Conservation (phyloP, 30 jellyfish, hydroid and myxozoan species). For the Haliclystus octoradiatus region DNA sequence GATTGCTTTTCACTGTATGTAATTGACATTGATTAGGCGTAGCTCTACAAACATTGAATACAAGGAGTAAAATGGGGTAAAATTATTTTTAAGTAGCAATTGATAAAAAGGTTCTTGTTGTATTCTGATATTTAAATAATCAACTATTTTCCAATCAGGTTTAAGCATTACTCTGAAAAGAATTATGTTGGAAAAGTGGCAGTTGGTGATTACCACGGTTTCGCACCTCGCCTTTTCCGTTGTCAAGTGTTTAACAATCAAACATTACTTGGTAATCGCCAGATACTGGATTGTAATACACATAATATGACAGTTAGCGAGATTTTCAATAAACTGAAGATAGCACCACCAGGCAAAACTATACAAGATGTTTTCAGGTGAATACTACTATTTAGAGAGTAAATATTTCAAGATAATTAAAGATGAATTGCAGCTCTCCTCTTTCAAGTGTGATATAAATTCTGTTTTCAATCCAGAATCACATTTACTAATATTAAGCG, state of each 20-base stretch:
- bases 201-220: constrained; percentile 56
- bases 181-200: constrained; percentile 67
- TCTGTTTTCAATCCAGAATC: too few relatives aligned
- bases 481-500: too few relatives aligned
- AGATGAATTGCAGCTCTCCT: not conserved
- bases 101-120: too few relatives aligned
- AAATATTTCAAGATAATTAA: not conserved
- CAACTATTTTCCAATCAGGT: constrained; percentile 11
- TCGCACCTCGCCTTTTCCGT: constrained; percentile 46
- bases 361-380: not conserved
- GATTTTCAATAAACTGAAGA: not conserved
- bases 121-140: too few relatives aligned
- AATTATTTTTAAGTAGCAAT: too few relatives aligned
- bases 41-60: too few relatives aligned
- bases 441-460: too few relatives aligned
- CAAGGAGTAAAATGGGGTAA: too few relatives aligned
- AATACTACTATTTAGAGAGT: not conserved
- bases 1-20: too few relatives aligned
- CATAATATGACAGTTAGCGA: not conserved
- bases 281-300: not conserved
- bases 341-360: not conserved
- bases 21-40: too few relatives aligned
- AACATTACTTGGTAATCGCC: not conserved
- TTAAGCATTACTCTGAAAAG: constrained; percentile 86
- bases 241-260: constrained; percentile 46